These are phyloP conservation scores for Spea multiplicata DNA, from an alignment of 2,113 vertebrate species.

Conservation along the genomic window DNA sequence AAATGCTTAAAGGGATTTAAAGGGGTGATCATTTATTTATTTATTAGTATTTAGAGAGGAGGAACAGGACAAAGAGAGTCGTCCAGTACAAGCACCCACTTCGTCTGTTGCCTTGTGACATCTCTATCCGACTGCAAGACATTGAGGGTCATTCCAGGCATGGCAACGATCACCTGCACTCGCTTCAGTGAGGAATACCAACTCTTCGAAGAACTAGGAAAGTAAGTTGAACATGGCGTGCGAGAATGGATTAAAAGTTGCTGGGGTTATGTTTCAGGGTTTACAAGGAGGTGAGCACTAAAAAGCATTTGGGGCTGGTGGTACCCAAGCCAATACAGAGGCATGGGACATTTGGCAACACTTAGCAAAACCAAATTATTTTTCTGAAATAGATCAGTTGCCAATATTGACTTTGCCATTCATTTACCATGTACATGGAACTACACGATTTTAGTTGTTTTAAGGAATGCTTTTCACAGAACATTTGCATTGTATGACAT, in stretches of 20 bases:
- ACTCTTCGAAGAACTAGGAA: conserved; percentile 89
- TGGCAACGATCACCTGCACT: conserved; percentile 90
- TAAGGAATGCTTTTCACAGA: no score
- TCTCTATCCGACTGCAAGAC: conserved; percentile 26
- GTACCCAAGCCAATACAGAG: background rate
- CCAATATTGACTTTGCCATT: no score
- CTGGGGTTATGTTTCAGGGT: background rate
- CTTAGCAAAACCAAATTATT: no score
- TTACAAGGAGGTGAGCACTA: background rate
- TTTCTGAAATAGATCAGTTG: no score
- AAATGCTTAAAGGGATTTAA: background rate
- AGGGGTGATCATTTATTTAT: background rate
- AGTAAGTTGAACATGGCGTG: conserved; percentile 71
- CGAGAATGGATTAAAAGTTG: background rate
- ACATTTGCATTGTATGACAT: no score
- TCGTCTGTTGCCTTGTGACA: background rate
- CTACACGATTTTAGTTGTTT: no score
- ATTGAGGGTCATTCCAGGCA: conserved; percentile 62
- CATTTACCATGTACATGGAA: no score
- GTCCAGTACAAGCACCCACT: background rate
- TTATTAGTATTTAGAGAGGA: conserved; percentile 23
- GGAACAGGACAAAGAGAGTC: conserved; percentile 14
- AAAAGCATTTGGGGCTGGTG: no score
- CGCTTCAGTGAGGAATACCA: conserved; percentile 90
- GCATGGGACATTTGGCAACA: no score